Base-by-base conservation (phyloP, 2,113 vertebrate genomes). In the Eubucco bourcierii region DNA sequence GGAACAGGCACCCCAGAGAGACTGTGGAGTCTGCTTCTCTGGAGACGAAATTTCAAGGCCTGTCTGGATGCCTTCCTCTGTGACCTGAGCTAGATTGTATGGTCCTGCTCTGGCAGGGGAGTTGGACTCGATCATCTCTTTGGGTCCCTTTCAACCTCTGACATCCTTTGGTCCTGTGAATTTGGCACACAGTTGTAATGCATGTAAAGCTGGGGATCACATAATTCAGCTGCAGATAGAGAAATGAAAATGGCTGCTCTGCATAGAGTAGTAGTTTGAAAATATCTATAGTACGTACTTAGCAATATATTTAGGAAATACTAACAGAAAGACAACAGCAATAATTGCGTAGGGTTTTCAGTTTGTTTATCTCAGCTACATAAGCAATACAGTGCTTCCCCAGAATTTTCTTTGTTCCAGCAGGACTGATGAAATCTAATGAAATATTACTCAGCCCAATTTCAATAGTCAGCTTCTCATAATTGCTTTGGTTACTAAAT, bases 401-500 rank as follows among this genome's bases (percentile, higher is more conserved):
- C 53, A 33, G 65, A n/a, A 29, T 78, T 81, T 81, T 41, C 80
- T 93, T 82, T 85, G 77, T 84, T 90, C 81, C 63, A 63, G 33
- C 29, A 33, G n/a, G 20, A 71, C 56, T 47, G 56, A 78, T 86
- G 88, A 93, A 93, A 95, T 93, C 79, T 67, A 25, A 90, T 86
- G 47, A 91, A 92, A 80, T 92, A 93, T 91, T 93, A 83, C 58
- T 93, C 80, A 90, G 84, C 84, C 74, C 27, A 56, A 6, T 92
- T 96, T 92, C 66, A 87, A 14, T 47, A 29, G 19, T 66, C 93
- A 87, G 80, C 71, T 94, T 91, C 87, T 87, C 82, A 82, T 97
- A 93, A 97, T 97, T 97, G 90, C 93, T 95, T 96, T 94, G 90
- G 94, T 94, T 97, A 87, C 84, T 96, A 95, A 97, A 96, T 80